These are phyloP conservation scores for Idaea straminata DNA, from an alignment of 2,888 invertebrate species.

Conservation along the genomic window DNA sequence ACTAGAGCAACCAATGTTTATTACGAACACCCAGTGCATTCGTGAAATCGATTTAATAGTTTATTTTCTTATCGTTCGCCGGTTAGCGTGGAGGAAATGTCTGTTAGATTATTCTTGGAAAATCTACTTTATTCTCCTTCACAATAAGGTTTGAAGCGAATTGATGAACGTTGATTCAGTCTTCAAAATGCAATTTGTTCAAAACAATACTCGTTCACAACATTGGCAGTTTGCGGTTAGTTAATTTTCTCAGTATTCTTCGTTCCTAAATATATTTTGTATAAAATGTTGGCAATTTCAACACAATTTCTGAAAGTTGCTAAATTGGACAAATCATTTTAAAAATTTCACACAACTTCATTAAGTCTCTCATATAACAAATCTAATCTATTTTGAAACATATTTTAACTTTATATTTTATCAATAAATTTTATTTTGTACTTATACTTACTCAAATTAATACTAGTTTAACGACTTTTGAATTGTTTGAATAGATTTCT, in stretches of 20 bases:
- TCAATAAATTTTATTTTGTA: neutral
- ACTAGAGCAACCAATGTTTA: neutral
- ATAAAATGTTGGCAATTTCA: neutral
- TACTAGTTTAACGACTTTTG: neutral
- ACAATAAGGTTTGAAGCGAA: neutral
- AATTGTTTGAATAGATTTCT: neutral
- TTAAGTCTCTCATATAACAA: neutral
- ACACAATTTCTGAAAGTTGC: neutral
- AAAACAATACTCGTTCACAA: neutral
- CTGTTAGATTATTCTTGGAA: neutral
- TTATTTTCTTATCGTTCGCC: neutral
- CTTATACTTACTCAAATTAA: neutral
- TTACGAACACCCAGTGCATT: neutral
- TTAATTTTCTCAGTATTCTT: neutral
- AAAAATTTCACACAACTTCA: neutral
- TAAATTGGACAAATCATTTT: neutral
- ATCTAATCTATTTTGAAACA: neutral
- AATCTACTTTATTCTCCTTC: neutral
- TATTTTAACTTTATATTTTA: neutral
- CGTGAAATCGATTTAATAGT: neutral
- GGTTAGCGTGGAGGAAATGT: neutral
- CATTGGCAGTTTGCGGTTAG: conserved; percentile 2
- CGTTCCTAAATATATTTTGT: neutral
- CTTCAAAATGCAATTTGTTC: neutral
- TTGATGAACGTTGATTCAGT: neutral